Evolutionary conservation across 2,113 vertebrate genomes (phyloP).

Genomic region (Neoarius graeffei): DNA sequence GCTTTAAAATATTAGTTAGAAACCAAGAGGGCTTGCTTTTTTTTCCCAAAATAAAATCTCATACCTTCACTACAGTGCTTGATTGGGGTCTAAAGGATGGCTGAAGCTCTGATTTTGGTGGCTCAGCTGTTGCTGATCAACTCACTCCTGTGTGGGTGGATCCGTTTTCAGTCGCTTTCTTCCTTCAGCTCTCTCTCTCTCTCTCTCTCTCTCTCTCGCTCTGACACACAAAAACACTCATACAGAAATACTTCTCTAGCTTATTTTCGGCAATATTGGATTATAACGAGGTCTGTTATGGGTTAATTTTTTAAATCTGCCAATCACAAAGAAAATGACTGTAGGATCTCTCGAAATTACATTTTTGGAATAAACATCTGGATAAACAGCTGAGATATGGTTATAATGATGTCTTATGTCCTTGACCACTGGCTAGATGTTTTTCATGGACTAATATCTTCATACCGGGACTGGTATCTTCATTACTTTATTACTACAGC

Average conservation of each 20-base stretch:
- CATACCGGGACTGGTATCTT: background rate
- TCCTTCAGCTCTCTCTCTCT: conserved; percentile 28
- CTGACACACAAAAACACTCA: background rate
- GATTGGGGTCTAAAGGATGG: background rate
- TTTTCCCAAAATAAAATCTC: background rate
- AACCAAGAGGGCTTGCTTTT: background rate
- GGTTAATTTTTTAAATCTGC: background rate
- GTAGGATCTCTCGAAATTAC: background rate
- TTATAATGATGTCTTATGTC: background rate
- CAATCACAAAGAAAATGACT: background rate
- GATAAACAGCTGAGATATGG: background rate
- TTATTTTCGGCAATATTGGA: background rate
- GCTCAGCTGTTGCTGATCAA: conserved; percentile 52
- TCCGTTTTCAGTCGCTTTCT: conserved; percentile 31
- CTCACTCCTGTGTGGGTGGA: conserved; percentile 40
- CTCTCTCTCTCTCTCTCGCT: background rate
- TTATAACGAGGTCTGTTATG: background rate
- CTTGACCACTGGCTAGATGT: background rate
- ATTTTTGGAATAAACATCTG: background rate
- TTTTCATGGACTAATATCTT: background rate
- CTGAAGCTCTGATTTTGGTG: conserved; percentile 1
- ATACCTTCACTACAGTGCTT: background rate
- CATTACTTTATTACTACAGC: background rate
- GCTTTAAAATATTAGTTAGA: background rate
- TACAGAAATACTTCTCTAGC: background rate